phyloP scores from a whole-genome alignment of 2,797 vertebrate genomes.

The Alca torda region DNA sequence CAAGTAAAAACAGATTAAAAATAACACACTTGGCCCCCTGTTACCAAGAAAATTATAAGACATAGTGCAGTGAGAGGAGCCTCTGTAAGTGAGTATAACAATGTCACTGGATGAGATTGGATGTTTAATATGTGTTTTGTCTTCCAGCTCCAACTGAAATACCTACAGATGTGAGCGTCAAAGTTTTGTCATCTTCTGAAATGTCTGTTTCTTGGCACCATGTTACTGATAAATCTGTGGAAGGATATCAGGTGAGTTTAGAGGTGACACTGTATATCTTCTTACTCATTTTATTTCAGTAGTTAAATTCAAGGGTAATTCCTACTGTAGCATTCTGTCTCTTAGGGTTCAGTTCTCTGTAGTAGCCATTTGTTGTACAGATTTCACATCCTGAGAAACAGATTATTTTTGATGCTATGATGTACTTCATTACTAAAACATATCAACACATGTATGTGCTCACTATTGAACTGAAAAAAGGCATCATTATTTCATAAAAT shows the following conservation, averaged over 20 bases:
- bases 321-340: not conserved
- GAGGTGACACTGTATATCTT: not conserved
- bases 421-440: not conserved
- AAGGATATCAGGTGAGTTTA: conserved; percentile 90
- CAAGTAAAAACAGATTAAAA: not conserved
- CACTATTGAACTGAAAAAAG: not conserved
- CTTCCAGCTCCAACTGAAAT: conserved; percentile 85
- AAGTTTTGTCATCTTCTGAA: conserved; percentile 88
- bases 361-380: not conserved
- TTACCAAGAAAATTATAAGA: not conserved
- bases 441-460: not conserved
- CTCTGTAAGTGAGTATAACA: not conserved
- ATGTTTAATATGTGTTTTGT: conserved; percentile 27
- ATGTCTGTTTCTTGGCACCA: conserved; percentile 87
- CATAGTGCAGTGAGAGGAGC: not conserved
- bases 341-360: not conserved
- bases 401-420: not conserved
- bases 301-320: not conserved
- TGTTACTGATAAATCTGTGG: conserved; percentile 80
- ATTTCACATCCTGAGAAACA: not conserved
- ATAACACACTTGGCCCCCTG: not conserved
- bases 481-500: not conserved
- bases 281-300: not conserved
- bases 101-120: not conserved
- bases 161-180: conserved; percentile 77